Base-by-base conservation (phyloP, 1,140 invertebrate species). In the Saccostrea glomerata region DNA sequence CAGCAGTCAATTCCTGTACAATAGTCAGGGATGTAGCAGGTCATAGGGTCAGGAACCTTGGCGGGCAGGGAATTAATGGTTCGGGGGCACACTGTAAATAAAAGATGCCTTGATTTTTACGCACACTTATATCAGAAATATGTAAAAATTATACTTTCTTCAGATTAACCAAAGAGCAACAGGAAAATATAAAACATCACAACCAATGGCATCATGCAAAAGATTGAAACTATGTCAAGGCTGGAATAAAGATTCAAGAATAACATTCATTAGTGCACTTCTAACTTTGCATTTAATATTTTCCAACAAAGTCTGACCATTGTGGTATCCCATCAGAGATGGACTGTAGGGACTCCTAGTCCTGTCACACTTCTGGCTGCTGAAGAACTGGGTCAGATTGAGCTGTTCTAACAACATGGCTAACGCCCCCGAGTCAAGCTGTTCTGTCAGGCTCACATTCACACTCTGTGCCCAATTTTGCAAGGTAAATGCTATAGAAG, bases 1-100 rank as follows among this genome's bases (percentile, higher is more conserved):
- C 90, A 91, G 66, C 89, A 90, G 87, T 88, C 82, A 9, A 90
- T n/a, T n/a, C 77, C 89, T 15, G 90, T 91, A 86, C 90, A 91
- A 47, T 87, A 90, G 20, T 86, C 82, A 30, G 84, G 82, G 36
- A 91, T 87, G 25, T 85, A 85, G 82, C 90, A 91, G 11, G 70
- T 66, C n/a, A 89, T 60, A 56, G 85, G 73, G 17, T 70, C 73
- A 12, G 84, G 70, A 2, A 77, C 25, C 25, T 77, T 25, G 25
- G 70, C 70, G 15, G 70, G 70, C 25, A 77, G 25, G 25, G 70
- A 77, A 36, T 77, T 77, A 12, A 77, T 77, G 70, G 70, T 77
- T 12, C 70, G 23, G 30, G 70, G 70, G 70, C 70, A 77, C 70
- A 77, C 70, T 77, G 4, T 40, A 36, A 63, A 77, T 77, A 13